A percentile compares a stretch with the other conserved stretches of the same genome.
Conservation (phyloP, 2,113 vertebrate genomes). For the Triplophysa dalaica region DNA sequence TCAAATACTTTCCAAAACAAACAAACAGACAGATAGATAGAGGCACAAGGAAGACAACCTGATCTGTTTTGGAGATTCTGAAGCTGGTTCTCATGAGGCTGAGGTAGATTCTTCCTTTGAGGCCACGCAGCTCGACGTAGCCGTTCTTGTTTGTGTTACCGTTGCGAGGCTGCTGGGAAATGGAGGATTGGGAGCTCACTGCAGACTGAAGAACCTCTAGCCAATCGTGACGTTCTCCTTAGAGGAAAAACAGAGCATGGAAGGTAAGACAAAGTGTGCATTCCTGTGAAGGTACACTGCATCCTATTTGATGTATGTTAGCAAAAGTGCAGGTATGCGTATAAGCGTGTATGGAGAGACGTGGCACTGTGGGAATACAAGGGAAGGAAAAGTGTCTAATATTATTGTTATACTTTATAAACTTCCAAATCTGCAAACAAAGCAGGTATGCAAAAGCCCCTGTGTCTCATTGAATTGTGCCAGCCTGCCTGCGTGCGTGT, state of each 20-base stretch:
- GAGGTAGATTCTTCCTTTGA: slow-evolving; percentile 92
- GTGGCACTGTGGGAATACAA: slow-evolving; percentile 40
- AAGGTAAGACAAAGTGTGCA: slow-evolving; percentile 41
- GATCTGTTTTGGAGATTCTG: slow-evolving; percentile 94
- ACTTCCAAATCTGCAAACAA: slow-evolving; percentile 54
- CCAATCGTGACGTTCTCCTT: slow-evolving; percentile 93
- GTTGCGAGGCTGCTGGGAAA: slow-evolving; percentile 67
- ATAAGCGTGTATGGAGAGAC: slow-evolving; percentile 30
- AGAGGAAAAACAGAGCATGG: slow-evolving; percentile 46
- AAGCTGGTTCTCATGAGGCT: slow-evolving; percentile 86
- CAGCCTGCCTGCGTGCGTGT: slow-evolving; percentile 4
- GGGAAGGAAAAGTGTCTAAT: slow-evolving; percentile 42
- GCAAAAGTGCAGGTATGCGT: slow-evolving; percentile 27
- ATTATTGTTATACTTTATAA: slow-evolving; percentile 54
- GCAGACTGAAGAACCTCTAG: slow-evolving; percentile 80
- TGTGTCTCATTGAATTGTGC: slow-evolving; percentile 34
- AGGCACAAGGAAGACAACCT: slow-evolving; percentile 75
- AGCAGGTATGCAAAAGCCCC: slow-evolving; percentile 49
- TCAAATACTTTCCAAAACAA: background rate
- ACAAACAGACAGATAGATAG: background rate
- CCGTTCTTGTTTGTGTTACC: slow-evolving; percentile 81
- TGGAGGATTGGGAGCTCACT: slow-evolving; percentile 71
- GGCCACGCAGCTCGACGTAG: slow-evolving; percentile 87
- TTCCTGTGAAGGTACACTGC: slow-evolving; percentile 22
- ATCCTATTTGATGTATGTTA: slow-evolving; percentile 33